Evolutionary conservation across 2,113 vertebrate species (phyloP), one percentile per base, ranked within the genome.

Genomic region (Climacteris rufus): DNA sequence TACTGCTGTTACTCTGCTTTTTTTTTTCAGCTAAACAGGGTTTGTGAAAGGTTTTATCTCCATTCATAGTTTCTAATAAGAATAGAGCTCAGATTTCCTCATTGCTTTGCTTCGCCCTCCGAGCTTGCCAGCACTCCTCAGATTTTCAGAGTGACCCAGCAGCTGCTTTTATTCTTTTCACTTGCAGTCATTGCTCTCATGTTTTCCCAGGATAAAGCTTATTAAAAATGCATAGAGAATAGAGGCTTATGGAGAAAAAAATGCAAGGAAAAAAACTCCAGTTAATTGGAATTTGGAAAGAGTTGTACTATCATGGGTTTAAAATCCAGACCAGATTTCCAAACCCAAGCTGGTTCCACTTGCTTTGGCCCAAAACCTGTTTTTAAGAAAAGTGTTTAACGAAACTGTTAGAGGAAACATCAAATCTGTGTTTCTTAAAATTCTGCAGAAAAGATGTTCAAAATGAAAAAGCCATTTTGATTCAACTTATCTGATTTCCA

Each of bases 201-300:
- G 95, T 94, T 97, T 97, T 95, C 91, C 86, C 89, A 92, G 95
- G 94, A 93, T 92, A 95, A 97, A 92, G 69, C 95, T 92, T 78
- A 95, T 97, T 94, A 94, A 95, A 97, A 90, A 94, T 96, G 89
- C 94, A 94, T 69, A 87, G 84, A 96, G 93, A 92, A 94, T 50
- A 93, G 92, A 93, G 35, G 83, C 86, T 96, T 94, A 74, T 66
- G 72, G 33, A 92, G 88, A 24, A 61, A 82, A 83, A 84, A 64
- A 86, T 2, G 37, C 49, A 76, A 71, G 69, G 79, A 61, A 87
- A 90, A 71, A 90, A 69, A 76, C 4, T 35, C 57, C 22, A 33
- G 79, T 50, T 96, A 96, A 92, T 93, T 94, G 79, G 92, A 80
- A 92, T 90, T 95, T 95, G 96, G 85, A 90, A 74, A 65, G 50